These are phyloP conservation scores for Falco novaeseelandiae DNA, from an alignment of 2,797 vertebrate species.

Conservation along the genomic window DNA sequence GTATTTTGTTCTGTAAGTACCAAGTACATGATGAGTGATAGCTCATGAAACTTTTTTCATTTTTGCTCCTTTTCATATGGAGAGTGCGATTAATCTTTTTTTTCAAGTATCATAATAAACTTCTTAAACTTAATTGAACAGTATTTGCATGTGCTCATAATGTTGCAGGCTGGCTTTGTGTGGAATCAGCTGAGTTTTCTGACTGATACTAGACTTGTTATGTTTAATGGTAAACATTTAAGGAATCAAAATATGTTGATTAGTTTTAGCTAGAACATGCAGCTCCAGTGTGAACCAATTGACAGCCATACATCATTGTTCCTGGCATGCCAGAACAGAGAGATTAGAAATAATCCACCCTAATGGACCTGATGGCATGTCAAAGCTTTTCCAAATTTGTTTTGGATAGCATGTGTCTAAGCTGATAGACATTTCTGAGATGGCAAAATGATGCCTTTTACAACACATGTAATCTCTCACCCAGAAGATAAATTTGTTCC, in stretches of 20 bases:
- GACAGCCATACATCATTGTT: not conserved
- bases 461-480: not conserved
- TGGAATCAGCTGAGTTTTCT: not conserved
- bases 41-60: not conserved
- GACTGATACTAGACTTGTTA: not conserved
- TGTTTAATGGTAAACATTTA: not conserved
- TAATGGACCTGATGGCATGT: not conserved
- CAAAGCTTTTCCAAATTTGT: constrained; percentile 25
- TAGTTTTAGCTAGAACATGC: not conserved
- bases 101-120: not conserved
- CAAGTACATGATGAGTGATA: not conserved
- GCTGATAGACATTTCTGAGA: not conserved
- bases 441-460: not conserved
- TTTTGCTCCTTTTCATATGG: not conserved
- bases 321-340: not conserved
- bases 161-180: not conserved
- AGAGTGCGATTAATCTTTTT: not conserved
- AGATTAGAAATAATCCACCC: constrained; percentile 3
- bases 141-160: not conserved
- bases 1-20: not conserved
- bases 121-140: not conserved
- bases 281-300: not conserved
- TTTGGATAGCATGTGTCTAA: not conserved
- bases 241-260: constrained; percentile 12
- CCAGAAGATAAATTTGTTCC: not conserved